Conservation (phyloP, 1,140 invertebrate genomes). For the Zaprionus lachaisei region DNA sequence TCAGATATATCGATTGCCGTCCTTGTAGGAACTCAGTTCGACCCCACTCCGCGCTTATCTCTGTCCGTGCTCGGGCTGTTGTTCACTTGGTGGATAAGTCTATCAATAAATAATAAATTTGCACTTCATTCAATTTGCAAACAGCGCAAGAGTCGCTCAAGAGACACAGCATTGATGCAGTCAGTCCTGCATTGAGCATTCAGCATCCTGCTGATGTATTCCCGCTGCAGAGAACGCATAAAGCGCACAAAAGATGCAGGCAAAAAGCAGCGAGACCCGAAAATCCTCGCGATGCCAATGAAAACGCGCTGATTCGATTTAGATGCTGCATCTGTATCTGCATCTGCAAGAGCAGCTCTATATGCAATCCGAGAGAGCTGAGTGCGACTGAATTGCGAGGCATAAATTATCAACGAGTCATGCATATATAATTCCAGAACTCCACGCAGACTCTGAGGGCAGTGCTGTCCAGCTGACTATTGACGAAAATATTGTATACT, state of each 20-base stretch:
- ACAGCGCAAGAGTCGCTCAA: conserved; percentile 53
- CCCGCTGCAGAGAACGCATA: background rate
- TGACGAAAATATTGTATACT: background rate
- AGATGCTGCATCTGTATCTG: conserved; percentile 2
- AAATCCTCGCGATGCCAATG: conserved; percentile 1
- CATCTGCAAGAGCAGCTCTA: background rate
- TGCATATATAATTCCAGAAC: background rate
- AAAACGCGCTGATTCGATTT: conserved; percentile 11
- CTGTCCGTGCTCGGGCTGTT: background rate
- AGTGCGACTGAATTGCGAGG: background rate
- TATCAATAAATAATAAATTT: conserved; percentile 80
- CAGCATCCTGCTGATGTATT: conserved; percentile 21
- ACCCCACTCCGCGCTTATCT: no score
- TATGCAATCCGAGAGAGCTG: background rate
- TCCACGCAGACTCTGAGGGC: background rate
- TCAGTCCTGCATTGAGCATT: background rate
- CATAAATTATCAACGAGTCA: background rate
- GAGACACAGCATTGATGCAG: conserved; percentile 36
- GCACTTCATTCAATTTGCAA: conserved; percentile 74
- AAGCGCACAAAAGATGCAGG: conserved; percentile 2
- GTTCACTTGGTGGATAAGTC: conserved; percentile 65
- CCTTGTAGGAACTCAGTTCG: background rate
- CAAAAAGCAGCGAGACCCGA: background rate
- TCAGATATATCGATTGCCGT: background rate
- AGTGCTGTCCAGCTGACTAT: background rate